These are phyloP conservation scores for Astropecten irregularis DNA, from an alignment of 53 echinoderm and acorn worm species.

Conservation along the genomic window DNA sequence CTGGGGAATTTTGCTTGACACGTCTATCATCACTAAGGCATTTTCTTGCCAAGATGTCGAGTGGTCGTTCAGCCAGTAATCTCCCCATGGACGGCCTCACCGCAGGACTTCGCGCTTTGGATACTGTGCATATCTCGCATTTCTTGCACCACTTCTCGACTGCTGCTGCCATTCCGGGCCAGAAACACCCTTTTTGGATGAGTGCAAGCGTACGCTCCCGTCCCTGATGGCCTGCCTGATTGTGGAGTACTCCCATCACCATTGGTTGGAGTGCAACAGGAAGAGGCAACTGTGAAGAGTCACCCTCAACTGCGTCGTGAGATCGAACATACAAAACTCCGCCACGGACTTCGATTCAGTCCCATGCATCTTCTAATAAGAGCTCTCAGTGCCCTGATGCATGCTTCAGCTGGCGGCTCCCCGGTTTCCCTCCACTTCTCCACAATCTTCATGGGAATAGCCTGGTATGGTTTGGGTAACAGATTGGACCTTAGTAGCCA, in stretches of 20 bases:
- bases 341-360: background rate
- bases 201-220: constrained; percentile 46
- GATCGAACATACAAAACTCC: background rate
- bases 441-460: background rate
- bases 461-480: background rate
- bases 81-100: constrained; percentile 10
- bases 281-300: constrained; percentile 8
- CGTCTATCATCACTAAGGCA: constrained; percentile 49
- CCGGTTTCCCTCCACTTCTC: constrained; percentile 11
- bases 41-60: constrained; percentile 30
- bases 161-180: constrained; percentile 41
- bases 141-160: constrained; percentile 55
- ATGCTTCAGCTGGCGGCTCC: constrained; percentile 20
- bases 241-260: constrained; percentile 33
- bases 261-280: constrained; percentile 14
- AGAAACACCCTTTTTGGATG: constrained; percentile 25
- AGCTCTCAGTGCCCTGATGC: constrained; percentile 29
- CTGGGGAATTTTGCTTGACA: constrained; percentile 42
- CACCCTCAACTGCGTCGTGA: constrained; percentile 5
- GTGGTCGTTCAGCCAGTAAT: constrained; percentile 4
- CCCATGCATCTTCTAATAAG: constrained; percentile 52
- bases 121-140: constrained; percentile 37
- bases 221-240: constrained; percentile 55
- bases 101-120: background rate
- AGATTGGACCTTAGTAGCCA: background rate